A percentile compares a stretch with the other conserved stretches of the same genome.
Evolutionary conservation across 2,797 vertebrate species (phyloP).

Genomic region (Echeneis naucrates): DNA sequence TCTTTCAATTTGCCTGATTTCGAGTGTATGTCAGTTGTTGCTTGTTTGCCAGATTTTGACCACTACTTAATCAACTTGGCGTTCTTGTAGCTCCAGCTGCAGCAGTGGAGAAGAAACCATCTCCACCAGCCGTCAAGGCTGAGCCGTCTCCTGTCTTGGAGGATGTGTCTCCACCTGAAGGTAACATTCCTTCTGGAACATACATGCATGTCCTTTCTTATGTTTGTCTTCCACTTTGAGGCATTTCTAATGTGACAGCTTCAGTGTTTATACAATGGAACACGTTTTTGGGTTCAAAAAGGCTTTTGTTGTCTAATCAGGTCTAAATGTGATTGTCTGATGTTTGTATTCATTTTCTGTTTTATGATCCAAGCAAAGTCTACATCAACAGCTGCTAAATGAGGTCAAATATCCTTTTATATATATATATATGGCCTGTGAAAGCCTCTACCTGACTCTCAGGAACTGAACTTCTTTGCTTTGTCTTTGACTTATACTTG

Average conservation of each 20-base stretch:
- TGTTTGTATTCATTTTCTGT: conserved; percentile 8
- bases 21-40: conserved; percentile 32
- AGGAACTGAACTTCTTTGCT: not conserved
- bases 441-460: not conserved
- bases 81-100: conserved; percentile 68
- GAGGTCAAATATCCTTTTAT: not conserved
- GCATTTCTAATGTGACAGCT: not conserved
- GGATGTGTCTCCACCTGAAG: conserved; percentile 62
- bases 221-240: conserved; percentile 24
- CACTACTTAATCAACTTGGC: conserved; percentile 58
- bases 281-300: conserved; percentile 21
- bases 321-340: conserved; percentile 16
- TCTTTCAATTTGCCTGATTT: conserved; percentile 20
- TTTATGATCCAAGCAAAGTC: not conserved
- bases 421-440: too few relatives aligned
- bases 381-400: not conserved
- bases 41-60: conserved; percentile 47
- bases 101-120: conserved; percentile 46
- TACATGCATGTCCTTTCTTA: conserved; percentile 21
- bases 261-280: conserved; percentile 17
- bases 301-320: conserved; percentile 1
- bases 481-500: conserved; percentile 16
- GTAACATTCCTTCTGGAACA: conserved; percentile 57
- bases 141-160: conserved; percentile 40
- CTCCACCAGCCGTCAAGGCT: conserved; percentile 41